phyloP scores from a whole-genome alignment of 2,797 vertebrate species.

The Lithobates pipiens region DNA sequence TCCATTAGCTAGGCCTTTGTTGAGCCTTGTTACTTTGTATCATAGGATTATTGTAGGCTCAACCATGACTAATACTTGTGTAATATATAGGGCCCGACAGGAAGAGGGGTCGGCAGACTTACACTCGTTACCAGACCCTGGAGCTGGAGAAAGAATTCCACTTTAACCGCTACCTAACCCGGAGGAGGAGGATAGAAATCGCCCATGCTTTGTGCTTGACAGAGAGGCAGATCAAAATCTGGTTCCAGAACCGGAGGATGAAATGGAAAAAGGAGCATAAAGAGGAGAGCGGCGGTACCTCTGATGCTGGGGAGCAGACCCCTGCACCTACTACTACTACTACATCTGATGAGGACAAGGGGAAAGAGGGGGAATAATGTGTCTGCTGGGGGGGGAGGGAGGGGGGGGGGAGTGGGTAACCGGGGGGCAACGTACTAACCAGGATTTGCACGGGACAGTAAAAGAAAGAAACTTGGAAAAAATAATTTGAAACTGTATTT shows the following conservation, averaged over 20 bases:
- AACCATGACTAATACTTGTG: conserved; percentile 43
- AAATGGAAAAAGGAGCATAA: conserved; percentile 93
- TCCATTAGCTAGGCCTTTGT: conserved; percentile 24
- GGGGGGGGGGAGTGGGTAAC: background rate
- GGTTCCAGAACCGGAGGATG: conserved; percentile 93
- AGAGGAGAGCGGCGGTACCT: conserved; percentile 71
- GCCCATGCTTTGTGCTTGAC: conserved; percentile 83
- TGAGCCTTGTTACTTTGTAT: background rate
- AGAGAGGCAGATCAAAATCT: conserved; percentile 89
- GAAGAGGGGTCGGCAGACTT: conserved; percentile 88
- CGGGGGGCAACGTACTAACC: conserved; percentile 60
- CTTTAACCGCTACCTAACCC: conserved; percentile 85
- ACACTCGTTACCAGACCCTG: conserved; percentile 85
- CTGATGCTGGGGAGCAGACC: conserved; percentile 35
- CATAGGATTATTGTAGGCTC: conserved; percentile 1
- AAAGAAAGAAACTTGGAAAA: conserved; percentile 57
- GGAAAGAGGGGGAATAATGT: conserved; percentile 69
- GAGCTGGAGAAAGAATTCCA: conserved; percentile 88
- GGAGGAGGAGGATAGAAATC: conserved; percentile 83
- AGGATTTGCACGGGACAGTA: conserved; percentile 70
- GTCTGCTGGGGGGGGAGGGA: background rate
- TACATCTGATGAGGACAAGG: conserved; percentile 72
- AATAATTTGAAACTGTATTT: conserved; percentile 6
- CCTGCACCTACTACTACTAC: conserved; percentile 57
- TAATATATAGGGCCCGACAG: conserved; percentile 81